Evolutionary conservation across 2,113 vertebrate species (phyloP), one percentile per base, ranked within the genome.

Genomic region (Ceyx cyanopectus): DNA sequence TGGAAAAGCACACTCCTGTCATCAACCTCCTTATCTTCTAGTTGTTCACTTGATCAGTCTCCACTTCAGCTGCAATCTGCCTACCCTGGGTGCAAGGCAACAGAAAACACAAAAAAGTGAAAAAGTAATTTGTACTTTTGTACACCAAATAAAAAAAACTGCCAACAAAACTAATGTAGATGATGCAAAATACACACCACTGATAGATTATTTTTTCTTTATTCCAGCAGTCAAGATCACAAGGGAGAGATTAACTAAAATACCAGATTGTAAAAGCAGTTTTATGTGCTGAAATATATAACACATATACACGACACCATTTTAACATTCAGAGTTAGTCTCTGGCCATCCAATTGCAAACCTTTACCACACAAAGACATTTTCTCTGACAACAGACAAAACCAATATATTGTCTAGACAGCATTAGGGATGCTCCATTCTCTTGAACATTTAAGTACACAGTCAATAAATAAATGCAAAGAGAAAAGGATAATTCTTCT

Each of bases 321-420:
- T 85, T n/a, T 24, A 48, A 74, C 68, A 79, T 20, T 29, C 27
- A 78, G 34, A 79, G 22, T 56, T 78, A 77, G 43, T 12, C 21
- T 75, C 88, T 83, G 88, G 80, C n/a, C 60, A 67, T 53, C 74
- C 20, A 69, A 91, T 66, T 85, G 54, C 51, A 83, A 83, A 34
- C 9, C 41, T 34, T 70, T 51, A 85, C 51, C 85, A 57, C 53
- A 95, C 45, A 89, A 67, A 85, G 72, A 40, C 54, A 81, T 82
- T 56, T 91, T 80, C 67, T 83, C 63, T 88, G 72, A 87, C 75
- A 91, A 74, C 61, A 92, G 70, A 91, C 75, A 92, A 94, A 93
- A 46, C 58, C 60, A 89, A 82, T 90, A 95, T 50, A 91, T 81
- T 76, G 87, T 90, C 94, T 89, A 95, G 90, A 95, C 75, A 85